phyloP scores from a whole-genome alignment of 2,888 invertebrate genomes.

The Cantharis flavilabris region DNA sequence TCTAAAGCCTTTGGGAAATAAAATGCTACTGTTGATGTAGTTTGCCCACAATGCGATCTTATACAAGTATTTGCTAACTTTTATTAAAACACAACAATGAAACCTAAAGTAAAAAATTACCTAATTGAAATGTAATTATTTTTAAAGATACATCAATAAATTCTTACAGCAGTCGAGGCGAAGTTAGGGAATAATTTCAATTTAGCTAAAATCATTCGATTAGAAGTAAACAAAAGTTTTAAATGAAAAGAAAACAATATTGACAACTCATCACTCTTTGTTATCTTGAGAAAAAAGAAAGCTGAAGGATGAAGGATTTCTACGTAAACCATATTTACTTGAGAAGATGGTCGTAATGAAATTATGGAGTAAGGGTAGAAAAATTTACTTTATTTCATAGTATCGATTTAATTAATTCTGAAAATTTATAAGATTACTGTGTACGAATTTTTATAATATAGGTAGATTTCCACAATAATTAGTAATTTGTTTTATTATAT shows the following conservation, averaged over 20 bases:
- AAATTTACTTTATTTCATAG: neutral
- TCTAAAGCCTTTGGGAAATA: neutral
- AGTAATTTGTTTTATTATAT: no score
- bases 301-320: neutral
- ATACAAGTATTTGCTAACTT: neutral
- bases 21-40: neutral
- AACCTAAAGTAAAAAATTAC: neutral
- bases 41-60: neutral
- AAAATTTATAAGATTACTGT: neutral
- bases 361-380: neutral
- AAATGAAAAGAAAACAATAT: slow-evolving; percentile 18
- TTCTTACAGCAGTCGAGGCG: neutral
- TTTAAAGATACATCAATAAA: neutral
- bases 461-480: no score
- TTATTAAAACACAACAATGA: neutral
- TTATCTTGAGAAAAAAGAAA: neutral
- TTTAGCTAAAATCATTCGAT: neutral
- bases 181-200: neutral
- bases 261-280: slow-evolving; percentile 5
- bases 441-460: neutral
- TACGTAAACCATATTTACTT: neutral
- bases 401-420: neutral
- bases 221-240: slow-evolving; percentile 9
- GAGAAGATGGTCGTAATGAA: neutral
- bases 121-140: neutral